Base-by-base conservation (phyloP, 1,140 invertebrate species). In the Nasonia longicornis region DNA sequence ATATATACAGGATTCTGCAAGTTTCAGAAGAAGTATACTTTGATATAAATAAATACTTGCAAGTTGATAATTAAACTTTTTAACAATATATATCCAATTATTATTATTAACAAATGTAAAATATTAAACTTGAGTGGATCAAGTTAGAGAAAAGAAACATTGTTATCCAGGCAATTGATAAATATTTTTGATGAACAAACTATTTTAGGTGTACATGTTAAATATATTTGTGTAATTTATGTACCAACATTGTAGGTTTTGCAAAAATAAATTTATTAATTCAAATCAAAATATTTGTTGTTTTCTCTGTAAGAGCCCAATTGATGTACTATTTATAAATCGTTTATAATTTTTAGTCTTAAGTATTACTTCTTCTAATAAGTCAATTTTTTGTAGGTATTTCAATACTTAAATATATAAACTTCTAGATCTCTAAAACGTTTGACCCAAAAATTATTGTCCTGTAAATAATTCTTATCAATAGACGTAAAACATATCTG, bases 161-260 rank as follows among this genome's bases (percentile, higher is more conserved):
- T 80, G 80, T 77, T 82, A 35, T 72, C 12, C 38, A 42, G 20
- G 22, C 42, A 42, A 78, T 70, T 2, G 14, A 82, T 82, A 58
- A 79, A 67, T 82, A 82, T 82, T 82, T 82, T 82, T 82, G 77
- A 82, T 82, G 75, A 82, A 82, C 75, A 78, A 74, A 82, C 16
- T 78, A 78, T 78, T 45, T 38, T 74, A 82, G 42, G 42, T 82
- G 52, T 82, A 35, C 66, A 78, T 78, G 81, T 77, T 82, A 72
- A 76, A 77, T 58, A 20, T 82, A 77, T 66, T 78, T 82, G 67
- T 82, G 75, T 77, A 78, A 81, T 81, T 82, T 73, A 78, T 82
- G 71, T 77, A 82, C 71, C 73, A 74, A 73, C 64, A 81, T 45
- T 82, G 42, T 66, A 81, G 75, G 64, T 76, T 81, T 81, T 81